Percentiles rank a stretch among this genome's conserved stretches.
Evolutionary conservation across 2,113 vertebrate species (phyloP).

Genomic region (Myotis brandtii): DNA sequence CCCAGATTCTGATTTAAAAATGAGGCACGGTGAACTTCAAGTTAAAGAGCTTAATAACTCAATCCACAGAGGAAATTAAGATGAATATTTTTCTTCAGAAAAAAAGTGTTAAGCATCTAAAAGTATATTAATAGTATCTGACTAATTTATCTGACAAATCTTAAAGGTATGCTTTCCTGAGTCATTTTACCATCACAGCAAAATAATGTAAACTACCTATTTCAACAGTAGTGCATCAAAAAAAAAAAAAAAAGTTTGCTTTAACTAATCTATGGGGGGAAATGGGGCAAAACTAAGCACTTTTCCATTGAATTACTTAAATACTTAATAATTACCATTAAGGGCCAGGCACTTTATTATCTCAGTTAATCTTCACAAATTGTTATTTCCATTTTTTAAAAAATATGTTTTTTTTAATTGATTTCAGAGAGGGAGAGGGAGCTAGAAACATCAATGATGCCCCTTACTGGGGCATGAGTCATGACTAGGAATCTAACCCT

Average conservation of each 20-base stretch:
- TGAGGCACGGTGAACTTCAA: constrained; percentile 50
- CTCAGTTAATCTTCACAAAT: not conserved
- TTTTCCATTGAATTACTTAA: not conserved
- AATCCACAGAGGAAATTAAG: constrained; percentile 40
- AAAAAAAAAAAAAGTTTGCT: not conserved
- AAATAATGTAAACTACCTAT: constrained; percentile 44
- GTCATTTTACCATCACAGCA: constrained; percentile 20
- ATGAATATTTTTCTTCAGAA: not conserved
- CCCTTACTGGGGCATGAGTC: too few relatives aligned
- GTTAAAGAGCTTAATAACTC: constrained; percentile 27
- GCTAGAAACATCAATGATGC: not conserved
- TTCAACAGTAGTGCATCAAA: constrained; percentile 22
- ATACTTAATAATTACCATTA: not conserved
- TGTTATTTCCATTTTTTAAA: not conserved
- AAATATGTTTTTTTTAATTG: too few relatives aligned
- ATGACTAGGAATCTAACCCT: too few relatives aligned
- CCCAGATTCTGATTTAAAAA: constrained; percentile 48
- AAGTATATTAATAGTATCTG: constrained; percentile 29
- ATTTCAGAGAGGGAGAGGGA: not conserved
- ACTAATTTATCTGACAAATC: not conserved
- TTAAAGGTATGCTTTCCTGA: not conserved
- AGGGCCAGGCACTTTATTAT: not conserved
- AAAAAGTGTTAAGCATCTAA: constrained; percentile 43
- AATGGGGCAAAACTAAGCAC: not conserved
- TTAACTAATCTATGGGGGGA: constrained; percentile 2